Conservation (phyloP, 1,140 invertebrate genomes). For the Neodiprion fabricii region DNA sequence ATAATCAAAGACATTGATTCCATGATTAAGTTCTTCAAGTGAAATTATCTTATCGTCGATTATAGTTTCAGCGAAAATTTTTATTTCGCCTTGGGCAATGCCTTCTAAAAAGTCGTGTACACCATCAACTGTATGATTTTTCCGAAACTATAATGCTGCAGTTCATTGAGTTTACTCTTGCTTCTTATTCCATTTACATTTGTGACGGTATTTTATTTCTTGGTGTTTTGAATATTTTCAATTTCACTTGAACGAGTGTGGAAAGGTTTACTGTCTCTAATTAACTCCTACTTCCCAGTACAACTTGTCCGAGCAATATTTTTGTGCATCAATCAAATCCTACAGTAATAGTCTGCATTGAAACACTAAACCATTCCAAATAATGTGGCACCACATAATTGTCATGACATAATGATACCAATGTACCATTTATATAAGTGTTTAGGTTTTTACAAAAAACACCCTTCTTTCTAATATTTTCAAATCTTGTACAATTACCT, state of each 20-base stretch:
- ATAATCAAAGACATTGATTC: conserved; percentile 30
- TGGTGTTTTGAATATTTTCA: background rate
- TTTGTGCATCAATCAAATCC: conserved; percentile 30
- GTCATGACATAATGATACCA: conserved; percentile 28
- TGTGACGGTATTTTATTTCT: background rate
- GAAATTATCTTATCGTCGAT: conserved; percentile 23
- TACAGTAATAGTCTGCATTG: conserved; percentile 27
- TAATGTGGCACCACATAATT: conserved; percentile 28
- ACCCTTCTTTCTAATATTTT: conserved; percentile 29
- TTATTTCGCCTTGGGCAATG: conserved; percentile 24
- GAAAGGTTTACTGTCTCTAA: conserved; percentile 18
- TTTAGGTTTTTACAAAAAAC: conserved; percentile 18
- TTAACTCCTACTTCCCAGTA: conserved; percentile 18
- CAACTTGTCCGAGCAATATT: conserved; percentile 19
- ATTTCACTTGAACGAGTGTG: background rate
- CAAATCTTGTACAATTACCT: conserved; percentile 29
- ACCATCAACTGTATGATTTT: conserved; percentile 26
- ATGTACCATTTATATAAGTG: conserved; percentile 24
- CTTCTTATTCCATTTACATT: background rate
- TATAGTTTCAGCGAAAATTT: conserved; percentile 28
- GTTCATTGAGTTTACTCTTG: background rate
- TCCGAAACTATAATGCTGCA: conserved; percentile 11
- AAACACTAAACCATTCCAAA: conserved; percentile 29
- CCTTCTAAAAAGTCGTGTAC: conserved; percentile 35
- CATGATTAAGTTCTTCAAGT: conserved; percentile 27